phyloP scores from a whole-genome alignment of 2,113 vertebrate genomes.

The Ctenodactylus gundi region DNA sequence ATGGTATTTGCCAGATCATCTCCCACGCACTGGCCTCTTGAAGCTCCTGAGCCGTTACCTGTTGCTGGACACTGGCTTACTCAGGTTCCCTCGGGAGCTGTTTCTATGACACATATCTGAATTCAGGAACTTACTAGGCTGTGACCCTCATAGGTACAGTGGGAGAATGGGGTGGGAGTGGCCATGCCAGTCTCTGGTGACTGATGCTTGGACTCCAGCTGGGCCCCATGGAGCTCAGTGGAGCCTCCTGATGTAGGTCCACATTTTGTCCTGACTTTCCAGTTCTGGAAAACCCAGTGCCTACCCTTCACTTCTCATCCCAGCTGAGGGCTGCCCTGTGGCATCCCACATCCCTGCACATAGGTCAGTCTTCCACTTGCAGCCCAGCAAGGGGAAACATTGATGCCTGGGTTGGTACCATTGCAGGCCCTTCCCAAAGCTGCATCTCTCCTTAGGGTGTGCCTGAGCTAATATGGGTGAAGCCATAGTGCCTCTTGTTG shows the following conservation, averaged over 20 bases:
- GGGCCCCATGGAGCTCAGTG: background rate
- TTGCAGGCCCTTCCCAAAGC: background rate
- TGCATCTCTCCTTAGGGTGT: too few relatives aligned
- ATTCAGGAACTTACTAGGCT: background rate
- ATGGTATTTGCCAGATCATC: background rate
- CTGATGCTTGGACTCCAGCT: background rate
- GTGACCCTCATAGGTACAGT: background rate
- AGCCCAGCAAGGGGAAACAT: background rate
- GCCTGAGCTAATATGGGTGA: too few relatives aligned
- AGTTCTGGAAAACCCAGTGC: background rate
- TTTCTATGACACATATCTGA: background rate
- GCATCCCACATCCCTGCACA: background rate
- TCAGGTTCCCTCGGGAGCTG: background rate
- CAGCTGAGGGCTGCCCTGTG: background rate
- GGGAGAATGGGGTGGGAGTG: background rate
- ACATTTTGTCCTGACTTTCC: background rate
- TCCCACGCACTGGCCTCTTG: background rate
- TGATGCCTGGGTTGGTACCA: fast-evolving
- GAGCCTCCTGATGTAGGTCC: too few relatives aligned
- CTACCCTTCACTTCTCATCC: background rate
- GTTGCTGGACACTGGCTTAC: background rate
- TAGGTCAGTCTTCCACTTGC: background rate
- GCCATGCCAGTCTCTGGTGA: background rate
- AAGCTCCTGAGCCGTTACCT: background rate
- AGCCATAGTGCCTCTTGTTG: background rate